Percentiles rank a stretch among this genome's conserved stretches.
Evolutionary conservation across 2,113 vertebrate species (phyloP).

Genomic region (Cervus canadensis): DNA sequence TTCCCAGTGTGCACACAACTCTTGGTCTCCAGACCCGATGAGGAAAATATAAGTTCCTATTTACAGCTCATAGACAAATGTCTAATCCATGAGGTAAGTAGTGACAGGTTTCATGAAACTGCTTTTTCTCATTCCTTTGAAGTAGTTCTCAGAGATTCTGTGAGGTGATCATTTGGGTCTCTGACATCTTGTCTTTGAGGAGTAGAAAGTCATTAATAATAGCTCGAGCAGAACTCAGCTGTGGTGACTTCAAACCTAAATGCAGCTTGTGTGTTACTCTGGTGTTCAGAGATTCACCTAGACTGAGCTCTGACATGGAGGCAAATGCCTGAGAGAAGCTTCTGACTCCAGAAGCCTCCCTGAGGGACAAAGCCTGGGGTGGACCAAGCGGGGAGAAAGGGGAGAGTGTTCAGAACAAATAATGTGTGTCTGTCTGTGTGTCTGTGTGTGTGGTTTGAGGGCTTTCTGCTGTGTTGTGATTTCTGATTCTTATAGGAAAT

Average conservation of each 20-base stretch:
- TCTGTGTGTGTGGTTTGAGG: no score
- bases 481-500: background rate
- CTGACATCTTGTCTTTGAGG: background rate
- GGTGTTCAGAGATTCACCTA: background rate
- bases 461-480: background rate
- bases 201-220: conserved; percentile 19
- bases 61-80: conserved; percentile 99
- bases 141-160: conserved; percentile 64
- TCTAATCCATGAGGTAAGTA: conserved; percentile 94
- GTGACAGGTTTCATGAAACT: background rate
- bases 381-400: background rate
- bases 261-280: background rate
- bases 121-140: conserved; percentile 62
- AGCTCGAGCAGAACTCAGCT: conserved; percentile 51
- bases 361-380: background rate
- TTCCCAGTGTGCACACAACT: conserved; percentile 96
- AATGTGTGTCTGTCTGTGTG: background rate
- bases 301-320: background rate
- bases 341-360: background rate
- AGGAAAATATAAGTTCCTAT: conserved; percentile 99
- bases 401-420: background rate
- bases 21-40: conserved; percentile 95
- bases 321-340: background rate
- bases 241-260: background rate
- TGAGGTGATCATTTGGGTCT: background rate